Conservation (phyloP, 2,113 vertebrate genomes). For the Prolemur simus region DNA sequence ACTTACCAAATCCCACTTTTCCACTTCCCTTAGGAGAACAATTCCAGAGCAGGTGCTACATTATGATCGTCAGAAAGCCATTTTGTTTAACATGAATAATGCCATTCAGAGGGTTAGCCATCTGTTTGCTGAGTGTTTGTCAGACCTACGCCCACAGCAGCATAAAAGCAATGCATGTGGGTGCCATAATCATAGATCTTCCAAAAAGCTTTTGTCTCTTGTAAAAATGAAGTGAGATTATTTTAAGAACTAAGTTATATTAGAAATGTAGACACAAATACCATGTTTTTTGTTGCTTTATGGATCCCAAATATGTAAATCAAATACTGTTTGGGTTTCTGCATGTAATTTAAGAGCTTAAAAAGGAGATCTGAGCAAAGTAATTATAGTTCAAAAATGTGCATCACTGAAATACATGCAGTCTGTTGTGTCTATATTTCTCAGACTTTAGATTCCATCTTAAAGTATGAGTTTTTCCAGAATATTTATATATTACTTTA, state of each 20-base stretch:
- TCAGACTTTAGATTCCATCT: not conserved
- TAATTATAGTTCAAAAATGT: not conserved
- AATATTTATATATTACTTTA: not conserved
- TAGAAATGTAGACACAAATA: not conserved
- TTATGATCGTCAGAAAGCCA: slow-evolving; percentile 66
- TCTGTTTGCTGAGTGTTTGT: slow-evolving; percentile 76
- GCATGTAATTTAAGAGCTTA: not conserved
- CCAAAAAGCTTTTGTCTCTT: not conserved
- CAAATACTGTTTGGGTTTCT: not conserved
- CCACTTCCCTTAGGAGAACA: slow-evolving; percentile 46
- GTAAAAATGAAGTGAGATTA: slow-evolving; percentile 29
- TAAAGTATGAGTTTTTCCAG: not conserved
- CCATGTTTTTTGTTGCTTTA: not conserved
- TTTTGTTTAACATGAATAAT: slow-evolving; percentile 80
- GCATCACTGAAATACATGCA: not conserved
- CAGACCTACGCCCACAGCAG: slow-evolving; percentile 30
- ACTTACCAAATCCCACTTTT: not conserved
- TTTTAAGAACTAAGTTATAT: slow-evolving; percentile 7
- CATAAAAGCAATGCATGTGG: not conserved
- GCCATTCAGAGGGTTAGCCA: slow-evolving; percentile 76
- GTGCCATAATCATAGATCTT: not conserved
- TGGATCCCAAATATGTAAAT: not conserved
- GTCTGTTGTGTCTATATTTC: not conserved
- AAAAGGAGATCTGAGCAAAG: not conserved
- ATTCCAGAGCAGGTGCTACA: slow-evolving; percentile 68